Percentiles rank a stretch among this genome's conserved stretches.
These are phyloP conservation scores for Gobiocypris rarus DNA, from an alignment of 2,113 vertebrate species.

Conservation along the genomic window DNA sequence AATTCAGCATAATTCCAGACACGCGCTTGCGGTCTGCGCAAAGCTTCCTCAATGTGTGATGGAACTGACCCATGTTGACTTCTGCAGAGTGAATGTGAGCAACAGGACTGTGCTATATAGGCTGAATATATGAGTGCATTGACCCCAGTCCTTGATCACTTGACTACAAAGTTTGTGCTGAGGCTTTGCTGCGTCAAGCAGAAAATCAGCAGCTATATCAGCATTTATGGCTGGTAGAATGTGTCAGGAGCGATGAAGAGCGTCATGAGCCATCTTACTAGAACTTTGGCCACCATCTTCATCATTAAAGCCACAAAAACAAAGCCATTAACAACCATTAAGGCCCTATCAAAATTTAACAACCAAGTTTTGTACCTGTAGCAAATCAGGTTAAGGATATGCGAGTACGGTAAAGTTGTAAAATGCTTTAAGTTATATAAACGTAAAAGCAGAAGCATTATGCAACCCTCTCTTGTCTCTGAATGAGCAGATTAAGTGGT, in stretches of 20 bases:
- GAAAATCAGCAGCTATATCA: constrained; percentile 17
- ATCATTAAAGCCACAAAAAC: constrained; percentile 30
- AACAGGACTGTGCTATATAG: constrained; percentile 15
- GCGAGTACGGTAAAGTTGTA: background rate
- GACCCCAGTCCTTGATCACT: constrained; percentile 50
- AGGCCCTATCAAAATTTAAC: constrained; percentile 37
- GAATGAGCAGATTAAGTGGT: background rate
- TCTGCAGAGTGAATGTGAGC: constrained; percentile 1
- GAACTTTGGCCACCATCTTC: constrained; percentile 66
- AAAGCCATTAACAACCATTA: constrained; percentile 53
- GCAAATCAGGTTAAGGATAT: background rate
- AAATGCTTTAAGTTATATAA: background rate
- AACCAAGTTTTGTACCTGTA: constrained; percentile 39
- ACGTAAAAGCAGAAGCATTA: background rate
- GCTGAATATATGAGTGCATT: constrained; percentile 51
- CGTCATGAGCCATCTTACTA: constrained; percentile 37
- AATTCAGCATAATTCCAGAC: constrained; percentile 66
- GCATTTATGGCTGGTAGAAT: constrained; percentile 20
- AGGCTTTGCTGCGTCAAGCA: constrained; percentile 17
- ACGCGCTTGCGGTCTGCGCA: constrained; percentile 41
- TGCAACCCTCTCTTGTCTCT: background rate
- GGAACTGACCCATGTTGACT: constrained; percentile 19
- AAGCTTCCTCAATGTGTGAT: constrained; percentile 9
- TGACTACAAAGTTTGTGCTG: constrained; percentile 20
- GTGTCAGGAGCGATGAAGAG: constrained; percentile 27